Evolutionary conservation across 2,797 vertebrate species (phyloP).

Genomic region (Rhinoraja longicauda): DNA sequence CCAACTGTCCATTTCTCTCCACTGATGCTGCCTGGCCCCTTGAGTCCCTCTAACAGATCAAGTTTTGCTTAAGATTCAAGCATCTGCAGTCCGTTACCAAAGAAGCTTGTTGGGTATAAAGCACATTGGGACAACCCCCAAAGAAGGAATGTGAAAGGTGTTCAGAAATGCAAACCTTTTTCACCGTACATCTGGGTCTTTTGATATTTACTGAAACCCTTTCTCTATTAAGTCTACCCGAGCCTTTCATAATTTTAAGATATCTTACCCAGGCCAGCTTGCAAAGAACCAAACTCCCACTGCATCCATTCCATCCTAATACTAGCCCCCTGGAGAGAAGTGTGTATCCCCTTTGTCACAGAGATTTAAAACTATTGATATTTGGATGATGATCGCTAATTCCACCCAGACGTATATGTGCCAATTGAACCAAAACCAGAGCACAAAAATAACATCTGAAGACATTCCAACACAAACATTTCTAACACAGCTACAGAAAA

Average conservation of each 20-base stretch:
- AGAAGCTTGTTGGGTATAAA: too few species aligned
- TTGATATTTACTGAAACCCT: not conserved
- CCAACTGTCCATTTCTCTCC: too few species aligned
- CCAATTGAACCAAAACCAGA: not conserved
- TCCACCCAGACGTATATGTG: not conserved
- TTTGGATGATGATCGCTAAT: not conserved
- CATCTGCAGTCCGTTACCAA: too few species aligned
- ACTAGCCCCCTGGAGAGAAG: not conserved
- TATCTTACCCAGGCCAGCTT: not conserved
- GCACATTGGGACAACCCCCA: too few species aligned
- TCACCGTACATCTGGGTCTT: too few species aligned
- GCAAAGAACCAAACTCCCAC: not conserved
- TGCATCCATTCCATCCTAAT: not conserved
- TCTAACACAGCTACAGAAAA: not conserved
- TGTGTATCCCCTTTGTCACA: not conserved
- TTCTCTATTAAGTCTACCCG: not conserved
- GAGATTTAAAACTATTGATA: too few species aligned
- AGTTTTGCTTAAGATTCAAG: too few species aligned
- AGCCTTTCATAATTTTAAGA: too few species aligned
- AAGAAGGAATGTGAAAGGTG: too few species aligned
- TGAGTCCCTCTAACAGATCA: too few species aligned
- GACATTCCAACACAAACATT: not conserved
- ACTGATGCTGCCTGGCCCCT: too few species aligned
- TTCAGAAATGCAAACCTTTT: too few species aligned
- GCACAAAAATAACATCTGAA: not conserved